Evolutionary conservation across 2,113 vertebrate genomes (phyloP).

Genomic region (human): GRCh38 chr7:131449001-131449500

Average conservation of each 20-base stretch:
- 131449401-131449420: slow-evolving; percentile 37
- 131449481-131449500: not conserved
- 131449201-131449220: not conserved
- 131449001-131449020: not conserved
- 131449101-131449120: not conserved
- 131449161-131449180: not conserved
- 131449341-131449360: not conserved
- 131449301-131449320: not conserved
- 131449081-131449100: not conserved
- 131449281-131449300: not conserved
- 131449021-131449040: not conserved
- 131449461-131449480: not conserved
- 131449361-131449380: not conserved
- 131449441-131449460: slow-evolving; percentile 33
- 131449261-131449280: not conserved
- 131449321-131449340: not conserved
- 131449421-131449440: slow-evolving; percentile 15
- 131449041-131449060: not conserved
- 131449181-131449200: not conserved
- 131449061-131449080: not conserved
- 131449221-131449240: not conserved
- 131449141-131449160: slow-evolving; percentile 17
- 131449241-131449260: not conserved
- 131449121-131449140: slow-evolving; percentile 29
- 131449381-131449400: not conserved